Conservation (phyloP, 2,113 vertebrate genomes). For the Sinocyclocheilus anophthalmus region DNA sequence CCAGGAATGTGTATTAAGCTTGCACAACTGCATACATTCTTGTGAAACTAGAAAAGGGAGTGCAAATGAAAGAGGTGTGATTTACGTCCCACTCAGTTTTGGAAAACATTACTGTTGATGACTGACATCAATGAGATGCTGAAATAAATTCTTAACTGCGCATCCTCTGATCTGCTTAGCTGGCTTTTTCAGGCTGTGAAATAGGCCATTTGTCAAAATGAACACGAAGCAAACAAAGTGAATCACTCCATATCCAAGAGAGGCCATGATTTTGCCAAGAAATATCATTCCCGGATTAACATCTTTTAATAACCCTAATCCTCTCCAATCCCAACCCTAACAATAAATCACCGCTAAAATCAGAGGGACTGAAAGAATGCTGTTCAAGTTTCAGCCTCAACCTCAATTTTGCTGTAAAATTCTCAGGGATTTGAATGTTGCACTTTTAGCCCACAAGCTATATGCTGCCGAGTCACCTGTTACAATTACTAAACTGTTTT, state of each 20-base stretch:
- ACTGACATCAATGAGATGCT: neutral
- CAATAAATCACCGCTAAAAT: neutral
- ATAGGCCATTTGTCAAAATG: slow-evolving; percentile 7
- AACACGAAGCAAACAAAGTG: neutral
- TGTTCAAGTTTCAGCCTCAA: neutral
- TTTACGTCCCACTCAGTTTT: neutral
- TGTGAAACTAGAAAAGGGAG: neutral
- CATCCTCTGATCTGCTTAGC: slow-evolving; percentile 1
- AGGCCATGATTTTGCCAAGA: neutral
- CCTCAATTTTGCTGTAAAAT: neutral
- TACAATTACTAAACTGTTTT: neutral
- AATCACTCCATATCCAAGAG: neutral
- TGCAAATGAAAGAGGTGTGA: neutral
- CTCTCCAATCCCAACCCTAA: neutral
- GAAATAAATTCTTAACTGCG: neutral
- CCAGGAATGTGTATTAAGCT: too few relatives aligned
- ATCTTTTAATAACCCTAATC: neutral
- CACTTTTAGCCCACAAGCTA: too few relatives aligned
- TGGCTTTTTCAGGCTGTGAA: neutral
- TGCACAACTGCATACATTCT: neutral
- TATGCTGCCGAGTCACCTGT: neutral
- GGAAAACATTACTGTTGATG: neutral
- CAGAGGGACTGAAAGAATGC: neutral
- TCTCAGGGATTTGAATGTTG: neutral
- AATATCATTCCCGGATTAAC: neutral